These are phyloP conservation scores for Phrixothrix hirtus DNA, from an alignment of 2,888 invertebrate species.

Conservation along the genomic window DNA sequence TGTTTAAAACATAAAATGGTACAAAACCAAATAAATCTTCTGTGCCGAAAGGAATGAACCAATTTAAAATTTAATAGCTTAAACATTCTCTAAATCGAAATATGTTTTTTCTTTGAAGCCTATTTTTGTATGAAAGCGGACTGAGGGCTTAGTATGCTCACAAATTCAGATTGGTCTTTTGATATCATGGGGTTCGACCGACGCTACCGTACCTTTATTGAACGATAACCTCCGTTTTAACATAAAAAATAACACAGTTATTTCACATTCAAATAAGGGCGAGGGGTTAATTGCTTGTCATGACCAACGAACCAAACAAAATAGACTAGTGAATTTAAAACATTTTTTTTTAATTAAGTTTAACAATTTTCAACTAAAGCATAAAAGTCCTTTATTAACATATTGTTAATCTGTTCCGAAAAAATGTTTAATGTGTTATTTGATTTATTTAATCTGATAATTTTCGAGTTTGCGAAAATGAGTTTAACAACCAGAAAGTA, in stretches of 20 bases:
- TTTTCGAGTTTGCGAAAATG: no score
- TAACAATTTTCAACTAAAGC: no score
- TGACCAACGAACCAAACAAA: constrained; percentile 30
- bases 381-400: no score
- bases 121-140: constrained; percentile 31
- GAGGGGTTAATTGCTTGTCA: constrained; percentile 34
- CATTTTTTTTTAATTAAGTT: constrained; percentile 5
- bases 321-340: constrained; percentile 25
- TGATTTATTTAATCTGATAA: no score
- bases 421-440: no score
- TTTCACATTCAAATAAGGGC: constrained; percentile 16
- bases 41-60: constrained; percentile 18
- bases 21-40: constrained; percentile 10
- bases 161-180: constrained; percentile 36
- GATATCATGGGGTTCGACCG: constrained; percentile 28
- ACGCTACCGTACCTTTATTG: constrained; percentile 19
- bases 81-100: constrained; percentile 26
- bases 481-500: no score
- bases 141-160: constrained; percentile 29
- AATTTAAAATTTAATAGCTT: constrained; percentile 36
- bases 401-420: no score
- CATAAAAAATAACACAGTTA: constrained; percentile 8
- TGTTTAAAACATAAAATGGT: constrained; percentile 10
- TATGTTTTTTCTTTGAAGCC: constrained; percentile 31
- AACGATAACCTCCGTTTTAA: background rate